Base-by-base conservation (phyloP, 2,113 vertebrate species). In the Xyliphius kryptos region DNA sequence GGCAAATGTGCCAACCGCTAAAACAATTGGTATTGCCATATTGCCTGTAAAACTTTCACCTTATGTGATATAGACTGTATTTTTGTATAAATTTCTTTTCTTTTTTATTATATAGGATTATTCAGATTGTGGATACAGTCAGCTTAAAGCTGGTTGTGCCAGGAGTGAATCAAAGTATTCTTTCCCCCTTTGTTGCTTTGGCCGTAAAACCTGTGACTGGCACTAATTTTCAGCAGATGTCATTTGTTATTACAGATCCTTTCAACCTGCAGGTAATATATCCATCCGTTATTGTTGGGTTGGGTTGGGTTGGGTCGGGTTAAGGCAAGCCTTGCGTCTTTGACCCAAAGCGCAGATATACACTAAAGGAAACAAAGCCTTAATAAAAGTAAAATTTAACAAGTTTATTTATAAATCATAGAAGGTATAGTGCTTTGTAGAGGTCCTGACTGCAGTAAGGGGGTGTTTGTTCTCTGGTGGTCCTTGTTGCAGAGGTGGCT, bases 81-180 rank as follows among this genome's bases (percentile, higher is more conserved):
- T 41, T 41, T 41, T 41, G 40, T 41, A 41, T 6, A 41, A 12
- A 41, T 41, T 12, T 41, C 2, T 41, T 41, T 14, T 41, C 10
- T 10, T 41, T 41, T 41, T 2, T 10, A 3, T 76, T 58, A 19
- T 51, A 72, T 75, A 97, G 95, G 75, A 88, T 95, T 68, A 88
- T 91, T 63, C 74, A 84, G 72, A 80, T 97, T 55, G 91, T 96
- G 76, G 90, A 97, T 62, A 86, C 83, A 11, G 91, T 97, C 70
- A 93, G 91, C 7, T 77, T 92, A 64, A 93, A 93, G 81, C 61
- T 97, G 79, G 88, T 86, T 32, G 76, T 97, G 21, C 48, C 79
- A 7, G 44, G 55, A 11, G 12, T 47, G 1, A 68, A 68, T 36
- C 75, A 89, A 72, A 82, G 61, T 61, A 64, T 98, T 66, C 73